phyloP scores from a whole-genome alignment of 2,797 vertebrate species.

The Artibeus jamaicensis region DNA sequence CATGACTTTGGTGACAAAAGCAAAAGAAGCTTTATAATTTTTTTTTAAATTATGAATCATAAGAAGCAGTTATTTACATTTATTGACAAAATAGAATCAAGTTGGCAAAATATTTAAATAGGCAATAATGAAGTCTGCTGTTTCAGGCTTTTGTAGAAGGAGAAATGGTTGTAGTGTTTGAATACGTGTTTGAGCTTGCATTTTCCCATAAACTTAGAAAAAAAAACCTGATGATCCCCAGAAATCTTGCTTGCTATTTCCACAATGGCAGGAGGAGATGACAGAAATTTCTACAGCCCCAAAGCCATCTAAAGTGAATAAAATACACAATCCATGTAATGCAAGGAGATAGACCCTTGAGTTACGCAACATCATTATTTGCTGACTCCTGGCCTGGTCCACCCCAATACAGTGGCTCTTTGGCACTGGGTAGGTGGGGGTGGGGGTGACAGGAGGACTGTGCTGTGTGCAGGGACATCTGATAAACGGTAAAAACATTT shows the following conservation, averaged over 20 bases:
- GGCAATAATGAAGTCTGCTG: constrained; percentile 69
- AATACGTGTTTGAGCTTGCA: constrained; percentile 79
- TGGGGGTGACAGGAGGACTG: fast-evolving
- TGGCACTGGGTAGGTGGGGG: not conserved
- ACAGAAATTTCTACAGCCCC: not conserved
- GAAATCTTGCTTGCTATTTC: not conserved
- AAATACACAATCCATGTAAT: not conserved
- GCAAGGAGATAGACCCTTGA: not conserved
- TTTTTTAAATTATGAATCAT: constrained; percentile 78
- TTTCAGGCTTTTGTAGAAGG: constrained; percentile 78
- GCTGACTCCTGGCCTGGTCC: not conserved
- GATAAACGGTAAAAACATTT: not conserved
- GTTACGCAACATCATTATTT: not conserved
- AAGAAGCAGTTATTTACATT: constrained; percentile 80
- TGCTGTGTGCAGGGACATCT: not conserved
- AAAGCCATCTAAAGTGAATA: not conserved
- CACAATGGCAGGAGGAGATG: not conserved
- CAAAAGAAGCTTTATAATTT: constrained; percentile 84
- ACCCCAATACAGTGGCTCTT: not conserved
- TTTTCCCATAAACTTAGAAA: constrained; percentile 84
- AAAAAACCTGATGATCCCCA: not conserved
- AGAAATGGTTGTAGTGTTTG: constrained; percentile 79
- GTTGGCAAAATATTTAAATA: constrained; percentile 73
- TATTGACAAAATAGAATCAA: constrained; percentile 77
- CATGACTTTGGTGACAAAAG: constrained; percentile 79